phyloP scores from a whole-genome alignment of 2,888 invertebrate species.

The Dynastes hyllus region DNA sequence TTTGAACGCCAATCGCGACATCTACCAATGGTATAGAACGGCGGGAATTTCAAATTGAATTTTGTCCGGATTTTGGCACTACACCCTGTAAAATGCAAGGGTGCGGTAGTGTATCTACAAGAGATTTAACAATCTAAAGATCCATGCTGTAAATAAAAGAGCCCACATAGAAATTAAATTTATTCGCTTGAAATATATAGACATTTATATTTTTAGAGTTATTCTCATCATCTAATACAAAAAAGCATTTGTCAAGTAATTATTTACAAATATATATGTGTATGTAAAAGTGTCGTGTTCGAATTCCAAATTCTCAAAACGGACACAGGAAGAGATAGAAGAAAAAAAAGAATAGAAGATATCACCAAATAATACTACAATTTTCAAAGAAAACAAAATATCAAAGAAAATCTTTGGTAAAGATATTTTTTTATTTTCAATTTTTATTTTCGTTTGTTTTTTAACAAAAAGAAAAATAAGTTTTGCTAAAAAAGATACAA shows the following conservation, averaged over 20 bases:
- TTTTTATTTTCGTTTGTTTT: slow-evolving; percentile 19
- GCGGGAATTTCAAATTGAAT: too few relatives aligned
- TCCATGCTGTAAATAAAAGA: slow-evolving; percentile 18
- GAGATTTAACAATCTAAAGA: too few relatives aligned
- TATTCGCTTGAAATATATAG: slow-evolving; percentile 53
- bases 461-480: slow-evolving; percentile 18
- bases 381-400: slow-evolving; percentile 30
- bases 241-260: slow-evolving; percentile 47
- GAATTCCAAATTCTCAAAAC: background rate
- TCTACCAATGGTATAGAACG: too few relatives aligned
- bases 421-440: slow-evolving; percentile 43
- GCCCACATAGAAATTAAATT: slow-evolving; percentile 50
- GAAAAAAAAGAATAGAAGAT: slow-evolving; percentile 5
- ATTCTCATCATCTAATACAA: slow-evolving; percentile 51
- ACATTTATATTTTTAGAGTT: slow-evolving; percentile 51
- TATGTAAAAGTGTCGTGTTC: slow-evolving; percentile 40
- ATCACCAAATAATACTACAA: background rate
- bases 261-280: slow-evolving; percentile 44
- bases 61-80: too few relatives aligned
- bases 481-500: background rate
- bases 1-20: too few relatives aligned
- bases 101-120: too few relatives aligned
- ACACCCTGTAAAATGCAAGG: too few relatives aligned
- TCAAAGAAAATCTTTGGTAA: slow-evolving; percentile 52
- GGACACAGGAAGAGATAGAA: background rate